Percentiles rank a stretch among this genome's conserved stretches.
Evolutionary conservation across 2,113 vertebrate species (phyloP).

Genomic region (Alces alces): DNA sequence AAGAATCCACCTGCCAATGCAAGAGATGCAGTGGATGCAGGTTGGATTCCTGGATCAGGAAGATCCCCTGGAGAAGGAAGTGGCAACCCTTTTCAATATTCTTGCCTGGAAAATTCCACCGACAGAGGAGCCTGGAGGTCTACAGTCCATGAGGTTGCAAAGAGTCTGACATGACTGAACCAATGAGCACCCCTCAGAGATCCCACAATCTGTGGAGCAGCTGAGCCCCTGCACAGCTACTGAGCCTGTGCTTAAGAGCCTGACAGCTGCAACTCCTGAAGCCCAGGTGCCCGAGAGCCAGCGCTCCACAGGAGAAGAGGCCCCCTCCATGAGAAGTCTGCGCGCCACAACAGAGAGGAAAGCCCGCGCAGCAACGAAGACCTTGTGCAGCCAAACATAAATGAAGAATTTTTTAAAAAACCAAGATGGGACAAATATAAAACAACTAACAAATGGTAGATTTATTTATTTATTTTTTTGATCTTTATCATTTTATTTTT

Average conservation of each 20-base stretch:
- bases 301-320: background rate
- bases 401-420: background rate
- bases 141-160: background rate
- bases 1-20: background rate
- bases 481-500: too few species aligned
- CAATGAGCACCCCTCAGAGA: background rate
- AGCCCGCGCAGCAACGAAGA: background rate
- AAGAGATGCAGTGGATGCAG: background rate
- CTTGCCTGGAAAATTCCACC: background rate
- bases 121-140: background rate
- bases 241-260: background rate
- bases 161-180: background rate
- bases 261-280: background rate
- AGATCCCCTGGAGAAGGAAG: background rate
- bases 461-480: background rate
- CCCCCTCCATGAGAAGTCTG: background rate
- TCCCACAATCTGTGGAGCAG: background rate
- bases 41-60: background rate
- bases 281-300: background rate
- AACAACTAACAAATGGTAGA: background rate
- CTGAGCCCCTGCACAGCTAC: background rate
- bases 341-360: background rate
- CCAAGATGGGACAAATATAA: background rate
- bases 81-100: background rate
- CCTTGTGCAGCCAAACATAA: background rate